Evolutionary conservation across 2,888 invertebrate genomes (phyloP), one percentile per base, ranked within the genome.

Genomic region (Melieria picta): DNA sequence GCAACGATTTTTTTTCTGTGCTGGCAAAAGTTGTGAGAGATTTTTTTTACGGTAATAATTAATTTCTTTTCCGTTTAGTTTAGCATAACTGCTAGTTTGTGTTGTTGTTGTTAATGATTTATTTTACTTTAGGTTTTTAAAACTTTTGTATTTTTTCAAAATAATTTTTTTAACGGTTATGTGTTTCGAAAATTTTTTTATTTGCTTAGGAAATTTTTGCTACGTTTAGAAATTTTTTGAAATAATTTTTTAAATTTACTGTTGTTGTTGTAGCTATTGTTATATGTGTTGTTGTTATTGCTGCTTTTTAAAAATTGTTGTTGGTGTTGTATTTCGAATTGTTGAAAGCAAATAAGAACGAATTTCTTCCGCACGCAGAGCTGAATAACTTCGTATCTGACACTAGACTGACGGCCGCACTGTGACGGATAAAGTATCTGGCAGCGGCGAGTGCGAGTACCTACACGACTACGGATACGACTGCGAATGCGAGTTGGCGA

Each of bases 371-470:
- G 85, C 83, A 82, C 84, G 81, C 83, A 84, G 83, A 84, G 79
- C 83, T 83, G 81, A 80, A 78, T 81, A 79, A 83, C 82, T 85
- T 82, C 82, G 83, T 81, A 83, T 84, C 86, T 85, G 82, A 82
- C 81, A 82, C 83, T 83, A 80, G 82, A 85, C 84, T 85, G 83
- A 84, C 81, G 74, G 69, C 69, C 70, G 77, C 77, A 82, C 79
- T 78, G 79, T 78, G 78, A 79, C 80, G 77, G 77, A 79, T 78
- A 75, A 77, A 76, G 72, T 75, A 74, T 75, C 71, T 58, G 11
- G 7, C 5, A 7, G 60, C 66, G 60, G 50, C 66, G 66, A 66
- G 66, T 58, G 66, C 58, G 66, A 66, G 52, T 67, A 61, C 67
- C 52, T 60, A 45, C 9, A 46, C 57, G 55, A 11, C 7, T 62